Percentiles rank a stretch among this genome's conserved stretches.
These are phyloP conservation scores for Nesoenas mayeri DNA, from an alignment of 2,113 vertebrate genomes.

Conservation along the genomic window DNA sequence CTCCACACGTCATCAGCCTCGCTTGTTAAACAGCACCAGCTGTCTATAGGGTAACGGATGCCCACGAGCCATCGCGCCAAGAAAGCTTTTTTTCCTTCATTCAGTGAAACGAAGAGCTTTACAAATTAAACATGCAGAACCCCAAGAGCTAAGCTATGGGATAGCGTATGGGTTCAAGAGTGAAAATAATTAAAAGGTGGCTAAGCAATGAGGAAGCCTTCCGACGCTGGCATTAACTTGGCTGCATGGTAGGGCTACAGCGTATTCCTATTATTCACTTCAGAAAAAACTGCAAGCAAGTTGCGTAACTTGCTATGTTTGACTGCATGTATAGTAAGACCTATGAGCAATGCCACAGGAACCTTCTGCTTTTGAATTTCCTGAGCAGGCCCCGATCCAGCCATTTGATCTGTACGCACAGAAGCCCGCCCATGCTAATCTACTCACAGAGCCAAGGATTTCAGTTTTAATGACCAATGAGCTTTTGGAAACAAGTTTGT, in stretches of 20 bases:
- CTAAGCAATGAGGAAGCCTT: neutral
- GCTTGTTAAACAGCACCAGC: neutral
- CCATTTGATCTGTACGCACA: neutral
- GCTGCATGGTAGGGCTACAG: neutral
- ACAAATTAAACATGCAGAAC: neutral
- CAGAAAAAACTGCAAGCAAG: neutral
- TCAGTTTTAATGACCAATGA: accelerated
- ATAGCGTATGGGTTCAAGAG: neutral
- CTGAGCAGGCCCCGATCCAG: neutral
- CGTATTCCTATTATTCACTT: neutral
- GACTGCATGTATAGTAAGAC: neutral
- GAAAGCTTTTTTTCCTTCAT: neutral
- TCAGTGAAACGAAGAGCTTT: neutral
- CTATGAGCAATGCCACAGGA: slow-evolving; percentile 29
- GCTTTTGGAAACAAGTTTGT: neutral
- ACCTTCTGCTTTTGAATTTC: slow-evolving; percentile 41
- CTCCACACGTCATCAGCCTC: neutral
- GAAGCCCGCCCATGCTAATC: neutral
- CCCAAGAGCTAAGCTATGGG: neutral
- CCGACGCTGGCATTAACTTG: neutral
- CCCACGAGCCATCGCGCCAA: neutral
- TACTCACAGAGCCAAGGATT: neutral
- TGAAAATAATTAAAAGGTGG: neutral
- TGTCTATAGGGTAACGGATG: neutral
- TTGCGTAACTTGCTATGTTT: neutral